Evolutionary conservation across 2,888 invertebrate species (phyloP), one percentile per base, ranked within the genome.

Genomic region (Drosophila demipolita): DNA sequence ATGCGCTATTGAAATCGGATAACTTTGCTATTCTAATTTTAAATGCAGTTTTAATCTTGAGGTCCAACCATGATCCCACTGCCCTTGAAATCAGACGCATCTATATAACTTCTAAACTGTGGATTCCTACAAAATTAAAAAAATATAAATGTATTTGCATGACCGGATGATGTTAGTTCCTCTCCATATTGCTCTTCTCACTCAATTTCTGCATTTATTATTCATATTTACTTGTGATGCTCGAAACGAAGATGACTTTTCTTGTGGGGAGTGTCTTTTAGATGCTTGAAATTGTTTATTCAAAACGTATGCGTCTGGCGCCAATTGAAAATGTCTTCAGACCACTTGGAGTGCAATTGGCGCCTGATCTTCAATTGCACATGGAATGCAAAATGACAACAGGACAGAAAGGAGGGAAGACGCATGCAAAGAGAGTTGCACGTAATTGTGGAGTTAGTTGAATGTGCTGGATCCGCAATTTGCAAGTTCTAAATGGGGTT

Each of bases 351-450:
- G 38, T 67, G 67, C 50, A 72, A 60, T 67, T 75, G 78, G 76
- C 78, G 78, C 80, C 80, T 59, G 75, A 73, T 63, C 66, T 67
- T 73, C 61, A 75, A 68, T 75, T 81, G 70, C 75, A 49, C 48
- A 68, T 50, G 67, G 59, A 68, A 74, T 80, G 80, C 67, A 62
- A 74, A 66, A 62, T n/a, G 54, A 55, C 55, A 67, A 54, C 70
- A 42, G 38, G 40, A 63, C 8, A 6, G n/a, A 23, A 36, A 9
- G 2, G 12, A 9, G 11, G 55, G 20, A 20, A 17, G 23, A 23
- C 20, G 29, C 29, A n/a, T 35, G 36, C 50, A 48, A 26, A 29
- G 53, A 42, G 48, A 49, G 69, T 49, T 54, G 50, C 38, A 26
- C 20, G 77, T 66, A 75, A 80, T 81, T 75, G 67, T 61, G 26